A percentile compares a stretch with the other conserved stretches of the same genome.
phyloP scores from a whole-genome alignment of 2,888 invertebrate genomes.

The Physocephala rufipes region DNA sequence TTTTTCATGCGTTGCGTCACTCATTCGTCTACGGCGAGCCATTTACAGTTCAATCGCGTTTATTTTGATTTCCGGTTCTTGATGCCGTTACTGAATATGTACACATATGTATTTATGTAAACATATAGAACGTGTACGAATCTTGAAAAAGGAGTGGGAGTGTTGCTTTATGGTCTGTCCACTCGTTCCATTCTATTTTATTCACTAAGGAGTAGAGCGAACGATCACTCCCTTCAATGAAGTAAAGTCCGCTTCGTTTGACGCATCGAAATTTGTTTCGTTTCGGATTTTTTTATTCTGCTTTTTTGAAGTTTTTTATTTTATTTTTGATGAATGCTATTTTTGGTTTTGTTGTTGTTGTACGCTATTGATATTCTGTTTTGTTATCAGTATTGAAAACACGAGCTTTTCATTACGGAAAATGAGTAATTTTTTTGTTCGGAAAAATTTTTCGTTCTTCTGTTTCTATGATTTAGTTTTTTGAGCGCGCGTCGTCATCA shows the following conservation, averaged over 20 bases:
- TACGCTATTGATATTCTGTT: no score
- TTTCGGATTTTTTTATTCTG: no score
- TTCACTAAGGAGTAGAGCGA: no score
- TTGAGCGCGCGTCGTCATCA: no score
- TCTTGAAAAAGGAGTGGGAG: neutral
- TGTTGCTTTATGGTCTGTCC: neutral
- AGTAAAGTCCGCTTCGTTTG: constrained; percentile 28
- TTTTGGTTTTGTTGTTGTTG: constrained; percentile 11
- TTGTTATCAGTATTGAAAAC: constrained; percentile 6
- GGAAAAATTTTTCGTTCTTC: constrained; percentile 18
- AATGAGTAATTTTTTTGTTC: constrained; percentile 38
- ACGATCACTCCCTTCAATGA: neutral
- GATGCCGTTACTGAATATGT: neutral
- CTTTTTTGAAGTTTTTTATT: neutral
- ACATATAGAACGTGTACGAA: neutral
- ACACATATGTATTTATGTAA: neutral
- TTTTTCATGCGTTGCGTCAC: neutral
- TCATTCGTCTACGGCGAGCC: constrained; percentile 3
- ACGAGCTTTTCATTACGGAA: constrained; percentile 38
- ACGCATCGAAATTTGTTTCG: constrained; percentile 7
- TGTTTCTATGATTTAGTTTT: constrained; percentile 5
- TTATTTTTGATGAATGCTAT: no score
- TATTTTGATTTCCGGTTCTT: constrained; percentile 30
- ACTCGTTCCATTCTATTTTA: neutral
- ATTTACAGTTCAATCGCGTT: constrained; percentile 23